Conservation (phyloP, 2,797 vertebrate species). For the Masticophis lateralis region DNA sequence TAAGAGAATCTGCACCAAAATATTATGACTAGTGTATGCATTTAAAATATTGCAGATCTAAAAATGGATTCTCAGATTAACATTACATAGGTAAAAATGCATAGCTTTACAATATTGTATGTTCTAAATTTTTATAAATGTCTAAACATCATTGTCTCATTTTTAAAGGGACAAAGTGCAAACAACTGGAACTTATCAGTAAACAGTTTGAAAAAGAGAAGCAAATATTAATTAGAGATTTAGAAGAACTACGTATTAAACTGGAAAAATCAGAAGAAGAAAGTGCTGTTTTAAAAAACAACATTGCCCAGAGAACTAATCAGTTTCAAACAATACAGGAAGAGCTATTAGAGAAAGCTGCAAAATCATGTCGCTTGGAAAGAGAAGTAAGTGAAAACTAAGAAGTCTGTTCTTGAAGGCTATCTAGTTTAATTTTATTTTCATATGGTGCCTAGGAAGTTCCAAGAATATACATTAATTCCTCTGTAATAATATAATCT, state of each 20-base stretch:
- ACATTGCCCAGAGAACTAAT: conserved; percentile 84
- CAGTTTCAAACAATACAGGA: conserved; percentile 87
- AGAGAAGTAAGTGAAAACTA: conserved; percentile 76
- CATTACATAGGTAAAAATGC: background rate
- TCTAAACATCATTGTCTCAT: conserved; percentile 37
- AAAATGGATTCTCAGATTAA: background rate
- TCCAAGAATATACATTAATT: background rate
- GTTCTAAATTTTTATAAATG: conserved; percentile 18
- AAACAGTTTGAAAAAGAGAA: conserved; percentile 78
- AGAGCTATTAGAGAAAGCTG: conserved; percentile 83
- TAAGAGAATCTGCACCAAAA: background rate
- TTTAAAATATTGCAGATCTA: background rate
- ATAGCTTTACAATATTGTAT: background rate
- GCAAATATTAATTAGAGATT: conserved; percentile 68
- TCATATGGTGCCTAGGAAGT: background rate
- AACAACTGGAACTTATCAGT: conserved; percentile 73
- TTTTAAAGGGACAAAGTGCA: conserved; percentile 66
- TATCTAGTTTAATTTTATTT: background rate
- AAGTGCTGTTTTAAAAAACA: conserved; percentile 79
- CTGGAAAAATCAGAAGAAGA: conserved; percentile 79
- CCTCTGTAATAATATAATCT: background rate
- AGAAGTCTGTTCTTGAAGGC: background rate
- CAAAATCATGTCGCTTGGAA: conserved; percentile 75
- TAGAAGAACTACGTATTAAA: conserved; percentile 75
- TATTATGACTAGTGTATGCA: background rate